Conservation (phyloP, 2,888 invertebrate species). For the Eupithecia vulgata region DNA sequence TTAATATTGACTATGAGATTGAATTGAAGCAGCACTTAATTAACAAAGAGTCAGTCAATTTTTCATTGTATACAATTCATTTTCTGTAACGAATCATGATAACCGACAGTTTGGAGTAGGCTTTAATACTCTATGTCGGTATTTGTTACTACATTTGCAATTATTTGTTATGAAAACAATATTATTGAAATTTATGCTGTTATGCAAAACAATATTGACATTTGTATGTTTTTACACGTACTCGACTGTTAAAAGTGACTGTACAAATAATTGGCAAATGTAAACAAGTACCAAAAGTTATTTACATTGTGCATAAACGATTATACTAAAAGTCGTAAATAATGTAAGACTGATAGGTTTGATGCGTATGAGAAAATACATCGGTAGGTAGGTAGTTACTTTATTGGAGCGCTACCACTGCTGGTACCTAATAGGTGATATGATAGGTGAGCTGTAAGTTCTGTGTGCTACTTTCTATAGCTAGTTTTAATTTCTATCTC, state of each 20-base stretch:
- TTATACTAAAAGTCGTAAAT: background rate
- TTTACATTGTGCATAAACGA: background rate
- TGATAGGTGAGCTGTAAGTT: no score
- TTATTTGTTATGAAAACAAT: conserved; percentile 2
- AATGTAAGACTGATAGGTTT: background rate
- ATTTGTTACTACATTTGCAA: conserved; percentile 37
- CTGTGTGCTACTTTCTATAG: no score
- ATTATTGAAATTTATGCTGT: background rate
- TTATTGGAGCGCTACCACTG: no score
- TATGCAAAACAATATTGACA: background rate
- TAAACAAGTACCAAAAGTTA: background rate
- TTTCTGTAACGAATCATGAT: background rate
- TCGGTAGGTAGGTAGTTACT: background rate
- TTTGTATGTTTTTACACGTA: background rate
- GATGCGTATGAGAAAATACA: background rate
- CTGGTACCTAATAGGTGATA: no score
- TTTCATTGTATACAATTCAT: no score
- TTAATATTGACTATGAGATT: background rate
- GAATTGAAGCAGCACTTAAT: background rate
- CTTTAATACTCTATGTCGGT: conserved; percentile 18
- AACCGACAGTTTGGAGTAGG: background rate
- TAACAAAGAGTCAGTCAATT: background rate
- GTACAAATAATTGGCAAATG: background rate
- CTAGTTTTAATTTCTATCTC: no score
- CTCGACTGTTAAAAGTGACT: background rate